Conservation (phyloP, 2,888 invertebrate genomes). For the Caenorhabditis uteleia region DNA sequence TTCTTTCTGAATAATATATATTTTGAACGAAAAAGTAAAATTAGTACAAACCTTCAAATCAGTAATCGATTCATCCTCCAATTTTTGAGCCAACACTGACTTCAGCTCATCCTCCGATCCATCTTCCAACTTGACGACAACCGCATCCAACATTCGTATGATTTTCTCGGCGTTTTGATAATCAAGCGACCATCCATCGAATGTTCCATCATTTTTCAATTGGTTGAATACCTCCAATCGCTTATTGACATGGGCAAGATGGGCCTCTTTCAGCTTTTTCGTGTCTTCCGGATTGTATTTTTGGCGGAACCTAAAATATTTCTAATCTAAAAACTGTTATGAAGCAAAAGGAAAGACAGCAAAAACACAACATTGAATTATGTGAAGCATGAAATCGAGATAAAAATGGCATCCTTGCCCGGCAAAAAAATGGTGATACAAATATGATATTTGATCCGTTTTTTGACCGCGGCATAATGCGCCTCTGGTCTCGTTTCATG, state of each 20-base stretch:
- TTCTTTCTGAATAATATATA: too few species aligned
- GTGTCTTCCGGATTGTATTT: slow-evolving; percentile 98
- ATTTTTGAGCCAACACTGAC: slow-evolving; percentile 70
- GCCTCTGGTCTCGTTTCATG: slow-evolving; percentile 60
- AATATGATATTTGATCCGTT: slow-evolving; percentile 16
- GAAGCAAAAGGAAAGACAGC: background rate
- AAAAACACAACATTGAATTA: background rate
- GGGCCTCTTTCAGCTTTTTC: slow-evolving; percentile 86
- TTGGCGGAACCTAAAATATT: slow-evolving; percentile 85
- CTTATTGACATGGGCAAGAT: slow-evolving; percentile 77
- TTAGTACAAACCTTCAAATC: slow-evolving; percentile 53
- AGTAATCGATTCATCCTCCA: slow-evolving; percentile 58
- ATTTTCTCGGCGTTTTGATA: slow-evolving; percentile 81
- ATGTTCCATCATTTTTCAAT: slow-evolving; percentile 77
- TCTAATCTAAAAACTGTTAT: background rate
- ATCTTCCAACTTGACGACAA: slow-evolving; percentile 82
- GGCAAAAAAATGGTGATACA: slow-evolving; percentile 26
- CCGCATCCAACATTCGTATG: slow-evolving; percentile 86
- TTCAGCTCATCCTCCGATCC: slow-evolving; percentile 81
- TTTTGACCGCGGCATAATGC: slow-evolving; percentile 60
- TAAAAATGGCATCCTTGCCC: slow-evolving; percentile 24
- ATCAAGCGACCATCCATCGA: slow-evolving; percentile 84
- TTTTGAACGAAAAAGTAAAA: slow-evolving; percentile 63
- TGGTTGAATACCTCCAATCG: slow-evolving; percentile 88
- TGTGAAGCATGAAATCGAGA: background rate